Conservation (phyloP, 2,113 vertebrate genomes). For the Scartelaos histophorus region DNA sequence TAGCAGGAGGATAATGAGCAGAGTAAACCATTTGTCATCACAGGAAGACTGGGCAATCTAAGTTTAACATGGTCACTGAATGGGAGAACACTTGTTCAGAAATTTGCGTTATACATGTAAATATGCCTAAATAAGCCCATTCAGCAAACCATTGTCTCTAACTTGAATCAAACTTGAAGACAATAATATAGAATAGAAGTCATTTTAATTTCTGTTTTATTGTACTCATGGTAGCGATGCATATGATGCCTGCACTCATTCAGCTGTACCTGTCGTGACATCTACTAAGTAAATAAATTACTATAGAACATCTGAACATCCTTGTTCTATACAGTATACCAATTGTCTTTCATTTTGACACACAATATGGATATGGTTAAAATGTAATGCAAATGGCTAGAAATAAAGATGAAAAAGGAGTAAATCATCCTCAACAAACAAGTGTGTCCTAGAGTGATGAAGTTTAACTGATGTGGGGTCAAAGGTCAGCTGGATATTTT, state of each 20-base stretch:
- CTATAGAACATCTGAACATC: background rate
- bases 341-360: no score
- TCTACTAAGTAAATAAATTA: no score
- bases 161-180: no score
- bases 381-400: background rate
- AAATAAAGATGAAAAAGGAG: conserved; percentile 9
- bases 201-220: background rate
- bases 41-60: background rate
- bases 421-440: conserved; percentile 24
- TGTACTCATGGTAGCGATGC: no score
- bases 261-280: no score
- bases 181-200: no score
- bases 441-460: conserved; percentile 32
- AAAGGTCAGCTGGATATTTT: conserved; percentile 52
- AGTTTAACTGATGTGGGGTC: conserved; percentile 39
- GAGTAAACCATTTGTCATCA: conserved; percentile 2
- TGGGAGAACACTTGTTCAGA: background rate
- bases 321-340: background rate
- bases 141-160: background rate
- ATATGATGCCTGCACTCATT: no score
- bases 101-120: background rate
- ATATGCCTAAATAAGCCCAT: background rate
- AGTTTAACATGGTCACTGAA: background rate
- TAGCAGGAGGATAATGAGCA: background rate
- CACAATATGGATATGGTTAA: background rate